Evolutionary conservation across 2,797 vertebrate genomes (phyloP).

Genomic region (Eutrigla gurnardus): DNA sequence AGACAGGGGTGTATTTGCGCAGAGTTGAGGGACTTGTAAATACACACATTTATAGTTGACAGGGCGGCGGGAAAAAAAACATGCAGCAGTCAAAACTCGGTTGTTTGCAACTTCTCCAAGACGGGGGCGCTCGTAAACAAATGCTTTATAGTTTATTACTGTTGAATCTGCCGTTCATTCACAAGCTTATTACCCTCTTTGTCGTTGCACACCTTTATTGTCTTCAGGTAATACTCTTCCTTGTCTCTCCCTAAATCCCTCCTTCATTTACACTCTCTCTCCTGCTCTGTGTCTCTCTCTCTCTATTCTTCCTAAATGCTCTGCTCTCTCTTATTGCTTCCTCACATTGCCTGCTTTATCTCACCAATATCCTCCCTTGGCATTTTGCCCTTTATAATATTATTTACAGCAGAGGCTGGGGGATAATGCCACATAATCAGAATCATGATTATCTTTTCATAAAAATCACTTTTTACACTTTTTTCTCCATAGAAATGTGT

Average conservation of each 20-base stretch:
- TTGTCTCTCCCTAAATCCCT: constrained; percentile 59
- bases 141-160: constrained; percentile 32
- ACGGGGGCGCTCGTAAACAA: constrained; percentile 6
- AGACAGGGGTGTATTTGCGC: constrained; percentile 25
- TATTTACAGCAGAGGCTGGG: constrained; percentile 5
- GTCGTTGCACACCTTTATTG: constrained; percentile 33
- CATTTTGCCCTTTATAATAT: not conserved
- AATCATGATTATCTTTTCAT: not conserved
- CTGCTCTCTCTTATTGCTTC: constrained; percentile 7
- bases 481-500: not conserved
- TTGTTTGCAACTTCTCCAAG: constrained; percentile 4
- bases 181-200: constrained; percentile 31
- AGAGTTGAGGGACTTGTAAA: constrained; percentile 43
- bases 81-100: not conserved
- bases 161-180: constrained; percentile 47
- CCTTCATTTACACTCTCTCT: constrained; percentile 61
- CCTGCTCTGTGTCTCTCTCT: not conserved
- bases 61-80: not conserved
- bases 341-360: constrained; percentile 16
- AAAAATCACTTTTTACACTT: not conserved
- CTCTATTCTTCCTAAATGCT: not conserved
- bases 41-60: constrained; percentile 15
- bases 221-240: constrained; percentile 32
- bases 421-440: not conserved
- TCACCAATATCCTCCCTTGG: constrained; percentile 10